Base-by-base conservation (phyloP, 2,888 invertebrate species). In the Lithophane semibrunnea region DNA sequence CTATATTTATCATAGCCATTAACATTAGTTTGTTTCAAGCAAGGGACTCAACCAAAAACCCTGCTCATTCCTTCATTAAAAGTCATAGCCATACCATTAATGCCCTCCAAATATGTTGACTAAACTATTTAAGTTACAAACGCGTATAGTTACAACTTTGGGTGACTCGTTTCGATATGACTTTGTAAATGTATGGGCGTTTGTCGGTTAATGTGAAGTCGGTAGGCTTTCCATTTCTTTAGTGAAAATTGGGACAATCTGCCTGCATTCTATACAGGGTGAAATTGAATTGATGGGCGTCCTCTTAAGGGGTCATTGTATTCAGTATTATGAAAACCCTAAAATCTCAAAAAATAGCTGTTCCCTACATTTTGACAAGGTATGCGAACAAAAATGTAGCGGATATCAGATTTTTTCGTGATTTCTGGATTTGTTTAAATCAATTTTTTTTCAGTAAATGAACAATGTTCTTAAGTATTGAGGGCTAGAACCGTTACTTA, bases 151-250 rank as follows among this genome's bases (percentile, higher is more conserved):
- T 29, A 64, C 61, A 75, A 70, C 61, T 82, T 70, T 12, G 72
- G 79, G 63, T 13, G 47, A 61, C 52, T 70, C 73, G 66, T 73
- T 79, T n/a, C 63, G 52, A 76, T 77, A 71, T 64, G 70, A 80
- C 80, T 85, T 78, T 63, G 79, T 66, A 75, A 82, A 77, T 77
- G 77, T 75, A 83, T 83, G 82, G 85, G 49, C 60, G 13, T 69
- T 73, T 54, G 64, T 58, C 44, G 29, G 60, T 65, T 65, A 77
- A 64, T 77, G 82, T 47, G 68, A 4, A 65, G n/a, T 49, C 12
- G 9, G 37, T 73, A 77, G 64, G 72, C 0, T 82, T 7, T 10
- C 64, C 58, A 56, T 60, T n/a, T 49, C 0, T 24, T 16, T 3
- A 13, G 29, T 18, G 3, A 18, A 56, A 67, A 70, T 29, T 64